Evolutionary conservation across 2,113 vertebrate genomes (phyloP).

Genomic region (Asarcornis scutulata): DNA sequence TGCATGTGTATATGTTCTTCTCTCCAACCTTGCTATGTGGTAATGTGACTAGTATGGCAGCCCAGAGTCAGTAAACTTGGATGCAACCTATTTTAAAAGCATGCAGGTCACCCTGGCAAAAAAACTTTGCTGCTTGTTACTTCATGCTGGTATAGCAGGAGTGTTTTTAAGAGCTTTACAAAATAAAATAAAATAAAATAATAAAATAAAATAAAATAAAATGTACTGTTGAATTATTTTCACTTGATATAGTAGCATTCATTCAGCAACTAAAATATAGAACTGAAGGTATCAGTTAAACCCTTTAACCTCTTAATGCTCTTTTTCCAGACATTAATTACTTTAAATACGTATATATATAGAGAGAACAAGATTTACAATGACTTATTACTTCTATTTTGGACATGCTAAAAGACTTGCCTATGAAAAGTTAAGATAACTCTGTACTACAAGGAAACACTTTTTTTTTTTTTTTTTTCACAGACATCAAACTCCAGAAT

Average conservation of each 20-base stretch:
- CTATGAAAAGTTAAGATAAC: not conserved
- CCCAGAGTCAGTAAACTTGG: not conserved
- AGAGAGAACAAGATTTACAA: not conserved
- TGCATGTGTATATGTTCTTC: not conserved
- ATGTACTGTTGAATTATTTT: not conserved
- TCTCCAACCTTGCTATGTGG: not conserved
- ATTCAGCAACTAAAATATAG: not conserved
- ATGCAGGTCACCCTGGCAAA: not conserved
- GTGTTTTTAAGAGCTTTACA: not conserved
- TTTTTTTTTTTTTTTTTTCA: not conserved
- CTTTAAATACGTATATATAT: not conserved
- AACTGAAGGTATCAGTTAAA: not conserved
- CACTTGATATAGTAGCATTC: not conserved
- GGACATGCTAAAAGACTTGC: not conserved
- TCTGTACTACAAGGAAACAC: not conserved
- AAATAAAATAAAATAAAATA: not conserved
- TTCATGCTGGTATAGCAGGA: not conserved
- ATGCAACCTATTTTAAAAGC: not conserved
- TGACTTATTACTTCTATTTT: not conserved
- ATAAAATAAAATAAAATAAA: not conserved
- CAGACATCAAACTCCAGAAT: not conserved
- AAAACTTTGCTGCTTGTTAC: not conserved
- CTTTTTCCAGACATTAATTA: not conserved
- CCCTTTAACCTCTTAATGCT: not conserved
- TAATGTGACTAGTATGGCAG: not conserved